Evolutionary conservation across 1,140 invertebrate genomes (phyloP).

Genomic region (Eciton burchellii): DNA sequence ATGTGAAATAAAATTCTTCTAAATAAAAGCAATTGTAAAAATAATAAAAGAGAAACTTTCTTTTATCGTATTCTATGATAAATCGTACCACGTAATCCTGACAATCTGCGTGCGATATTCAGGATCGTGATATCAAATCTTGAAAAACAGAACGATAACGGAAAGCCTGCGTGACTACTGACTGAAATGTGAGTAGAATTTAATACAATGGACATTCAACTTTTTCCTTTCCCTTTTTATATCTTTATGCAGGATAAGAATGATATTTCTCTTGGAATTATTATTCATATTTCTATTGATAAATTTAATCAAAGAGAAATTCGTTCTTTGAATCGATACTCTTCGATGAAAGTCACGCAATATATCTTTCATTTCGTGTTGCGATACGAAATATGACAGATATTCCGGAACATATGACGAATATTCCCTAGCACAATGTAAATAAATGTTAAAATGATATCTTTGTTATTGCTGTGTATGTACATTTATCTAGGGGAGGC

Average conservation of each 20-base stretch:
- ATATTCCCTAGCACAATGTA: background rate
- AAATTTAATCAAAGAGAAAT: conserved; percentile 25
- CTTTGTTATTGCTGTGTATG: background rate
- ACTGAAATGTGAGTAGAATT: conserved; percentile 42
- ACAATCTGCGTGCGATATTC: conserved; percentile 8
- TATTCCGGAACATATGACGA: conserved; percentile 9
- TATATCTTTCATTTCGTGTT: conserved; percentile 20
- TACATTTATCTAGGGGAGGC: background rate
- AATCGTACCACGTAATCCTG: conserved; percentile 29
- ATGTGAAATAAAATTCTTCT: background rate
- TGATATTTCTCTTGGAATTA: background rate
- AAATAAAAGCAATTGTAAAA: conserved; percentile 27
- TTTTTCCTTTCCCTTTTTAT: conserved; percentile 12
- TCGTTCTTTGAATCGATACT: conserved; percentile 31
- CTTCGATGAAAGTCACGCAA: background rate
- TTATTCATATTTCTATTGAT: conserved; percentile 16
- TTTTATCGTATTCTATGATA: conserved; percentile 4
- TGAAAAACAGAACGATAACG: conserved; percentile 15
- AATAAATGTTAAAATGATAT: background rate
- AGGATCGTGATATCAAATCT: conserved; percentile 28
- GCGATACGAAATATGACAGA: background rate
- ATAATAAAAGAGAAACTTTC: conserved; percentile 4
- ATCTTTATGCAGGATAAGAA: background rate
- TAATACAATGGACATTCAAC: conserved; percentile 6
- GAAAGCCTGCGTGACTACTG: conserved; percentile 6